Evolutionary conservation across 2,888 invertebrate species (phyloP).

Genomic region (Endomychus coccineus): DNA sequence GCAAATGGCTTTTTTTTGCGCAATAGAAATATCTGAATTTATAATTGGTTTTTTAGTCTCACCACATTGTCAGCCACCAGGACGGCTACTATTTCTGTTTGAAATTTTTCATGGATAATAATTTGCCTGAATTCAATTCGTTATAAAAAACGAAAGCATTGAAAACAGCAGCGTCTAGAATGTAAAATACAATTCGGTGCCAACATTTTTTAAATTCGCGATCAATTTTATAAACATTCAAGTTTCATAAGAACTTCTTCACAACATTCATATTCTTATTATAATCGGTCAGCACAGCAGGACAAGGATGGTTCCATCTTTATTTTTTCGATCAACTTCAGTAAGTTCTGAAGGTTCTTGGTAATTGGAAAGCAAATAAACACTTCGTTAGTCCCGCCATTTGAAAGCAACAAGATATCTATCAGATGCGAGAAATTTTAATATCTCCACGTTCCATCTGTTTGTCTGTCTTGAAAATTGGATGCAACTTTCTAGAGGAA

Average conservation of each 20-base stretch:
- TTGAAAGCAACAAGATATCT: conserved; percentile 13
- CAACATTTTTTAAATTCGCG: conserved; percentile 2
- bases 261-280: conserved; percentile 17
- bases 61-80: neutral
- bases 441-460: conserved; percentile 1
- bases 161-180: conserved; percentile 4
- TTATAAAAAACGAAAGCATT: conserved; percentile 7
- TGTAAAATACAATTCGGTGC: conserved; percentile 2
- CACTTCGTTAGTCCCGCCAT: conserved; percentile 16
- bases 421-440: conserved; percentile 7
- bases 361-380: conserved; percentile 10
- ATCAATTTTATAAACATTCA: neutral
- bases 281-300: conserved; percentile 11
- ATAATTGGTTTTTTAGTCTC: neutral
- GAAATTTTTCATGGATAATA: conserved; percentile 3
- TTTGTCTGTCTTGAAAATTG: conserved; percentile 2
- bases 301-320: conserved; percentile 6
- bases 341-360: conserved; percentile 3
- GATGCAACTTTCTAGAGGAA: neutral
- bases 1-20: too few relatives aligned
- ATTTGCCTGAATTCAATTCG: neutral
- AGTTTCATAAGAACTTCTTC: conserved; percentile 10
- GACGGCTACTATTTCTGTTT: neutral
- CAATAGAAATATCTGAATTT: too few relatives aligned
- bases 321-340: conserved; percentile 2